phyloP scores from a whole-genome alignment of 2,888 invertebrate genomes.

The Agonopterix heracliana region DNA sequence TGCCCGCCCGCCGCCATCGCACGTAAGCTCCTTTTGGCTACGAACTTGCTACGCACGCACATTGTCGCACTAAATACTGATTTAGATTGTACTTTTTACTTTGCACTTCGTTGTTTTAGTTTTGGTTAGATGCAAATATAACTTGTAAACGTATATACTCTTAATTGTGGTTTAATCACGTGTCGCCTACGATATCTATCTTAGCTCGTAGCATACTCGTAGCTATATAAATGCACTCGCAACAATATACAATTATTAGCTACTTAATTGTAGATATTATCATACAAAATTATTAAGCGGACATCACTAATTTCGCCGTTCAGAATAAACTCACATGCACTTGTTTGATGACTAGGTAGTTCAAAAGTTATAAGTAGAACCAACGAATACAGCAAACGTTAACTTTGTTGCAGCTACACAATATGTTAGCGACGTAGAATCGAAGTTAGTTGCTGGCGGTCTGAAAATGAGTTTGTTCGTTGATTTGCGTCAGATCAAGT shows the following conservation, averaged over 20 bases:
- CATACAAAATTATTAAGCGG: not conserved
- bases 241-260: no score
- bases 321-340: not conserved
- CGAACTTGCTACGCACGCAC: constrained; percentile 54
- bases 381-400: not conserved
- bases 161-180: no score
- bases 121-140: no score
- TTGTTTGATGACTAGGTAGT: not conserved
- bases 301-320: not conserved
- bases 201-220: no score
- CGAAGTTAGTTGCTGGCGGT: not conserved
- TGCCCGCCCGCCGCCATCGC: constrained; percentile 61
- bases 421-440: constrained; percentile 1
- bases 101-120: constrained; percentile 1
- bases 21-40: constrained; percentile 59
- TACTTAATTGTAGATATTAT: not conserved
- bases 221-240: no score
- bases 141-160: no score
- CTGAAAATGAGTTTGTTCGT: constrained; percentile 68
- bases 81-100: constrained; percentile 2
- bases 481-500: constrained; percentile 67
- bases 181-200: no score
- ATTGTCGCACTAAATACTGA: constrained; percentile 7
- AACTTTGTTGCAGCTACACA: constrained; percentile 10
- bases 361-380: no score